Evolutionary conservation across 2,113 vertebrate genomes (phyloP).

Genomic region (Callionymus lyra): DNA sequence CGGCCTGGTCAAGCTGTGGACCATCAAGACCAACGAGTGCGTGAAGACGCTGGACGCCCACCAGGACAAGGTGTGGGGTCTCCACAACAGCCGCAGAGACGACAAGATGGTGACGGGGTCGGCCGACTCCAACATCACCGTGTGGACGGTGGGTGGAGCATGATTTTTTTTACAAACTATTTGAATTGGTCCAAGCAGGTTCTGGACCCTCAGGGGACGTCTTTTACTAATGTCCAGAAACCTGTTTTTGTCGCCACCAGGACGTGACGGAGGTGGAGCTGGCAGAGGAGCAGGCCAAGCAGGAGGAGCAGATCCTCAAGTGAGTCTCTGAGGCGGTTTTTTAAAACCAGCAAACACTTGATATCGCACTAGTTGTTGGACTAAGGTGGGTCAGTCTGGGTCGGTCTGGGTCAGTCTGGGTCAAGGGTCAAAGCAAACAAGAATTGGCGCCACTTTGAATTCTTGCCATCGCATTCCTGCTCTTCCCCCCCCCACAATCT

Average conservation of each 20-base stretch:
- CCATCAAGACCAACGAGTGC: slow-evolving; percentile 92
- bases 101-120: slow-evolving; percentile 77
- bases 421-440: too few relatives aligned
- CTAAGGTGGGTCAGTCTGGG: slow-evolving; percentile 1
- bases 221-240: neutral
- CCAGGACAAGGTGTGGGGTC: slow-evolving; percentile 91
- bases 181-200: too few relatives aligned
- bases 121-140: slow-evolving; percentile 77
- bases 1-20: slow-evolving; percentile 93
- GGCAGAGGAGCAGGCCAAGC: slow-evolving; percentile 80
- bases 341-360: too few relatives aligned
- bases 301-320: slow-evolving; percentile 86
- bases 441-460: too few relatives aligned
- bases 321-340: slow-evolving; percentile 41
- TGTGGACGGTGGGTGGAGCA: slow-evolving; percentile 77
- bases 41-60: slow-evolving; percentile 87
- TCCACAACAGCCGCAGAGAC: slow-evolving; percentile 76
- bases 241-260: slow-evolving; percentile 52
- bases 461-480: too few relatives aligned
- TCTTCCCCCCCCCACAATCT: too few relatives aligned
- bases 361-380: slow-evolving; percentile 3
- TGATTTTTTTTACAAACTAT: too few relatives aligned
- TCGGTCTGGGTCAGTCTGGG: neutral
- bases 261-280: slow-evolving; percentile 85
- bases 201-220: neutral